Conservation (phyloP, 2,888 invertebrate genomes). For the Aromia moschata region DNA sequence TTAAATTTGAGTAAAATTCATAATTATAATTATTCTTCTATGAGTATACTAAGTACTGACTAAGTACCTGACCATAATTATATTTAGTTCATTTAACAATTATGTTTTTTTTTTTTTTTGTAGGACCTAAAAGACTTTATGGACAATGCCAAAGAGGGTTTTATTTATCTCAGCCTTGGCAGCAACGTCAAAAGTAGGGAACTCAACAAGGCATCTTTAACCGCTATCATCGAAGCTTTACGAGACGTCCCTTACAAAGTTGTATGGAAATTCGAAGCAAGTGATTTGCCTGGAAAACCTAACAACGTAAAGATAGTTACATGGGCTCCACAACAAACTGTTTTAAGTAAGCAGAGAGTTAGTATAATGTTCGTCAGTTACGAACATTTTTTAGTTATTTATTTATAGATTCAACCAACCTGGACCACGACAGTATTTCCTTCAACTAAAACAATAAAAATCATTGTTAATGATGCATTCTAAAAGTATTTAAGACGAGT, state of each 20-base stretch:
- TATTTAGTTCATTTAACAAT: too few species aligned
- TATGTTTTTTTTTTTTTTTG: conserved; percentile 11
- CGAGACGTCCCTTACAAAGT: conserved; percentile 37
- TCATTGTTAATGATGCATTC: too few species aligned
- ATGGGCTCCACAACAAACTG: conserved; percentile 38
- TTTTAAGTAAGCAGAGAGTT: conserved; percentile 37
- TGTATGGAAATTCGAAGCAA: conserved; percentile 40
- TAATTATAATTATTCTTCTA: too few species aligned
- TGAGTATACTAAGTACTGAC: too few species aligned
- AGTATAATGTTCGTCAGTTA: too few species aligned
- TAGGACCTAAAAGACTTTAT: conserved; percentile 31
- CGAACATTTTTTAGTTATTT: too few species aligned
- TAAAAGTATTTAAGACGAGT: too few species aligned
- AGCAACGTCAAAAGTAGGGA: conserved; percentile 34
- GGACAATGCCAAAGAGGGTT: conserved; percentile 28
- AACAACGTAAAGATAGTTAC: conserved; percentile 35
- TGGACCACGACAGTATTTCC: too few species aligned
- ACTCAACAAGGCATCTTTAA: conserved; percentile 9
- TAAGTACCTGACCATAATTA: too few species aligned
- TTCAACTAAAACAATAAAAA: too few species aligned
- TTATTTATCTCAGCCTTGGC: conserved; percentile 41
- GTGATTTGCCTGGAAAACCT: conserved; percentile 27
- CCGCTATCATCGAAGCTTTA: conserved; percentile 32
- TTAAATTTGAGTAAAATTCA: too few species aligned
- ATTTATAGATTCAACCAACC: too few species aligned